Percentiles rank a stretch among this genome's conserved stretches.
phyloP scores from a whole-genome alignment of 1,140 invertebrate genomes.

The Fopius arisanus region DNA sequence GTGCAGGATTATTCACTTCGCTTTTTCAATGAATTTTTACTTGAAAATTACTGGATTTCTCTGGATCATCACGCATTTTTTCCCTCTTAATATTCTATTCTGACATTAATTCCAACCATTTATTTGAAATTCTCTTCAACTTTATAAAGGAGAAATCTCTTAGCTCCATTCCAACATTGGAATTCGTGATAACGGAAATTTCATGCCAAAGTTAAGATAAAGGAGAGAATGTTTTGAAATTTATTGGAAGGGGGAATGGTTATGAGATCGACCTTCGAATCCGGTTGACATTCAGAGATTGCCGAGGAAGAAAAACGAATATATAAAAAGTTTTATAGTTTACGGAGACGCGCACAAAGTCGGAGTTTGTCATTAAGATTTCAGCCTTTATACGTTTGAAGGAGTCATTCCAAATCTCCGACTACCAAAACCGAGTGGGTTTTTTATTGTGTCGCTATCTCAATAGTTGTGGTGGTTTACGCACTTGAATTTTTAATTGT shows the following conservation, averaged over 20 bases:
- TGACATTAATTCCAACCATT: not conserved
- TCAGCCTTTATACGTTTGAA: not conserved
- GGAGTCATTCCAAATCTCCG: not conserved
- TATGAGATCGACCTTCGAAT: conserved; percentile 11
- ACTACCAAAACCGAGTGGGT: not conserved
- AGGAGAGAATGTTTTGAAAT: conserved; percentile 7
- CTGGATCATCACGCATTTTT: not conserved
- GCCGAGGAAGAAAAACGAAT: not conserved
- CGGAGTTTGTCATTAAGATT: conserved; percentile 1
- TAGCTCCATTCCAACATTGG: not conserved
- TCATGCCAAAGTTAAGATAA: conserved; percentile 5
- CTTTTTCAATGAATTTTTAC: too few species aligned
- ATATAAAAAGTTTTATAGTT: conserved; percentile 1
- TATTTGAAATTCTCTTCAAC: not conserved
- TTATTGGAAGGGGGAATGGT: not conserved
- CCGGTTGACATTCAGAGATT: conserved; percentile 10
- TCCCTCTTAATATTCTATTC: not conserved
- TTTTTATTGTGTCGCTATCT: not conserved
- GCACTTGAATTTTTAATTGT: not conserved
- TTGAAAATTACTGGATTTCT: too few species aligned
- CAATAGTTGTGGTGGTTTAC: not conserved
- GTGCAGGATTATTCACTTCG: too few species aligned
- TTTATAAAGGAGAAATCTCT: not conserved
- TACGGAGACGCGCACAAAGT: not conserved
- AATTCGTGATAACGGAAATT: not conserved